Conservation (phyloP, 2,113 vertebrate species). For the Callithrix jacchus region DNA sequence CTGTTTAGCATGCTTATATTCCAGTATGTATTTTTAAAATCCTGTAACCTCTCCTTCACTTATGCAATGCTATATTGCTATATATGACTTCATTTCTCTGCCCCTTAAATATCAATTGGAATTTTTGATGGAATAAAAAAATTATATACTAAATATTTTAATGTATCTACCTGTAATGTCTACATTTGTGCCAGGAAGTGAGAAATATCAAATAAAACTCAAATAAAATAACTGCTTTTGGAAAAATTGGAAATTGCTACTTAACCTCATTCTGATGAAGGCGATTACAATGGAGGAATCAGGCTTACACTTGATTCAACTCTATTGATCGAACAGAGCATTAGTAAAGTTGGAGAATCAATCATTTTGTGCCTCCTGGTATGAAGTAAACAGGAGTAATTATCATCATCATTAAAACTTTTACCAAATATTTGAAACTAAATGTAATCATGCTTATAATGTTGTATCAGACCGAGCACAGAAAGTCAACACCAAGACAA, state of each 20-base stretch:
- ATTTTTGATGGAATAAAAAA: neutral
- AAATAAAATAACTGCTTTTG: neutral
- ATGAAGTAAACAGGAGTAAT: neutral
- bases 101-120: neutral
- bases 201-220: neutral
- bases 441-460: neutral
- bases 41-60: neutral
- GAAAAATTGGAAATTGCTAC: neutral
- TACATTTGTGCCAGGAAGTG: neutral
- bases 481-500: too few species aligned
- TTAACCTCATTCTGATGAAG: neutral
- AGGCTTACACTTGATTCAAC: neutral
- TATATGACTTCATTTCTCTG: neutral
- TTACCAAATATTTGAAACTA: neutral
- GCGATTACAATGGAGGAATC: neutral
- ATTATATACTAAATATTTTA: neutral
- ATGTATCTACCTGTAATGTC: neutral
- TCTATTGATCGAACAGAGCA: neutral
- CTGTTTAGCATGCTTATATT: neutral
- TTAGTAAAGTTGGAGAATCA: neutral
- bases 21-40: neutral
- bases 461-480: too few species aligned
- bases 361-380: neutral
- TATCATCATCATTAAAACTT: neutral
- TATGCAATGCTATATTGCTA: neutral